Evolutionary conservation across 2,888 invertebrate species (phyloP), one percentile per base, ranked within the genome.

Genomic region (Nephrotoma appendiculata): DNA sequence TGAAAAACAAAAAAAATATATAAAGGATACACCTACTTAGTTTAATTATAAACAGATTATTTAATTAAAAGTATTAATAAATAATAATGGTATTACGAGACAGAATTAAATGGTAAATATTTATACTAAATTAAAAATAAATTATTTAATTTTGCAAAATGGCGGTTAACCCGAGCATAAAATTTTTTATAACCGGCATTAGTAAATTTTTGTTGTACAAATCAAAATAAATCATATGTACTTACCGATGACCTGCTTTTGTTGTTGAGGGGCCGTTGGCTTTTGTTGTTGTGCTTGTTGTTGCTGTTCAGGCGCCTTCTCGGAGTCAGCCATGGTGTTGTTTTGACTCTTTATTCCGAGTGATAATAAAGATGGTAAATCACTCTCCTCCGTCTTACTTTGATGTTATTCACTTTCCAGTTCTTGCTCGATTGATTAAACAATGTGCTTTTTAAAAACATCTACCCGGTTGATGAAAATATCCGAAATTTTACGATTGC

Each of bases 301-400:
- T 83, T 88, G 92, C 92, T 94, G 93, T 93, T 94, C 94, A 92
- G 95, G 94, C 94, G 95, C 95, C 93, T 95, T 95, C 93, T 96
- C 97, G 94, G 97, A 95, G 96, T 98, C 98, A 96, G 97, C 97
- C 98, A 98, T 98, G 95, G 94, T 95, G 95, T 94, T 93, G 94
- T 93, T 87, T 94, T 94, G 94, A 94, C 94, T 94, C 94, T 94
- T 83, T 90, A 90, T 89, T 89, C 87, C 93, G 94, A 94, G 92
- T 94, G 94, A 94, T 94, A 94, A 92, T 45, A 92, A 89, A 93
- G 93, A 93, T 93, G 93, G 94, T 94, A 94, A 94, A 93, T 94
- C 93, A 94, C 95, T 94, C 94, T 95, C 94, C 95, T 94, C 94
- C 94, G 94, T 87, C 87, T 93, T 94, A 94, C 93, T 94, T 93